phyloP scores from a whole-genome alignment of 1,140 invertebrate genomes.

The Hyles vespertilio region DNA sequence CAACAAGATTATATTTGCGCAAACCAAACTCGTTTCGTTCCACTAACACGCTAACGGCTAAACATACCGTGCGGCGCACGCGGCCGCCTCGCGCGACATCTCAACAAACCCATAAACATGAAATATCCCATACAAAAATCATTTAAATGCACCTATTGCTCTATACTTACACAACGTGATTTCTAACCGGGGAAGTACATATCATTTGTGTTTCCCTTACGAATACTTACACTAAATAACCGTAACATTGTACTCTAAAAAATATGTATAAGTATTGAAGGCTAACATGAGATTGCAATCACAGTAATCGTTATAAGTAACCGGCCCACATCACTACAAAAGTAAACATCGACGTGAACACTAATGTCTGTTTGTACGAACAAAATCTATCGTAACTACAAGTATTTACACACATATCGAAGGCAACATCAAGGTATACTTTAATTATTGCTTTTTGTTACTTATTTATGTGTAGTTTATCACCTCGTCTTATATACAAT shows the following conservation, averaged over 20 bases:
- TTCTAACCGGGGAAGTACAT: slow-evolving; percentile 70
- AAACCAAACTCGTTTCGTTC: slow-evolving; percentile 57
- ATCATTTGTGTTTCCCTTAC: slow-evolving; percentile 71
- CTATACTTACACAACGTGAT: slow-evolving; percentile 69
- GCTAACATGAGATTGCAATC: slow-evolving; percentile 74
- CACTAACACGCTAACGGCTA: slow-evolving; percentile 53
- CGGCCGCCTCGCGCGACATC: slow-evolving; percentile 19
- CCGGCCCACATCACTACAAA: slow-evolving; percentile 67
- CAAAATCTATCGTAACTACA: slow-evolving; percentile 48
- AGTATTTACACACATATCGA: slow-evolving; percentile 57
- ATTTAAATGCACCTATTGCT: slow-evolving; percentile 68
- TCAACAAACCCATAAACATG: slow-evolving; percentile 42
- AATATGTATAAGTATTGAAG: slow-evolving; percentile 76
- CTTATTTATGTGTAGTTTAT: slow-evolving; percentile 69
- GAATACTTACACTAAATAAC: slow-evolving; percentile 71
- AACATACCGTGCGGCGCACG: not conserved
- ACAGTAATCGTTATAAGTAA: slow-evolving; percentile 74
- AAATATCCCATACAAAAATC: slow-evolving; percentile 67
- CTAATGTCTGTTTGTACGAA: slow-evolving; percentile 10
- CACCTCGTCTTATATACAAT: slow-evolving; percentile 69
- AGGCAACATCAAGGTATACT: slow-evolving; percentile 75
- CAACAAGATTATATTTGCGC: slow-evolving; percentile 67
- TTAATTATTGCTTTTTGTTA: slow-evolving; percentile 75
- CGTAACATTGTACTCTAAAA: slow-evolving; percentile 75
- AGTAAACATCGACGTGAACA: slow-evolving; percentile 54